These are phyloP conservation scores for Tauraco hartlaubi DNA, from an alignment of 2,797 vertebrate genomes.

Conservation along the genomic window DNA sequence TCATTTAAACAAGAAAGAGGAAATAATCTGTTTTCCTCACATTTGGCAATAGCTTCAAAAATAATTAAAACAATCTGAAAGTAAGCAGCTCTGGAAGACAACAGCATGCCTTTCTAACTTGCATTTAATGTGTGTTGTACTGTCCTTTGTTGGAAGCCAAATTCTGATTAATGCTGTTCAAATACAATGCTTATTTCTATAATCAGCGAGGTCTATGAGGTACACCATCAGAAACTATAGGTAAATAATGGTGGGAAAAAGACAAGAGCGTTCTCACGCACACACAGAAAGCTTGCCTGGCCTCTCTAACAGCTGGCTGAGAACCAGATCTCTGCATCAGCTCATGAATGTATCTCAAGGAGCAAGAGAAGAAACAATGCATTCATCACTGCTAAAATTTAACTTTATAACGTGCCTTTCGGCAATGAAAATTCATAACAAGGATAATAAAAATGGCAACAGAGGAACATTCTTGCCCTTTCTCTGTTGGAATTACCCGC, in stretches of 20 bases:
- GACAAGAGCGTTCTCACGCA: neutral
- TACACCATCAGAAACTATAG: neutral
- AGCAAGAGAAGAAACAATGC: neutral
- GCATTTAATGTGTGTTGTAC: neutral
- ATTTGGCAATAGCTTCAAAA: neutral
- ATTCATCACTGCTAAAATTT: conserved; percentile 53
- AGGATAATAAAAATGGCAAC: conserved; percentile 19
- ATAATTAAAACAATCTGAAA: neutral
- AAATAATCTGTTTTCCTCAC: neutral
- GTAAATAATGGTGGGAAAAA: neutral
- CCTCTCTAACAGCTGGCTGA: neutral
- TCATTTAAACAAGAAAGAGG: neutral
- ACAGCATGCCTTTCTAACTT: neutral
- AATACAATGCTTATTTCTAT: neutral
- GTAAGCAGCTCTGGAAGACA: neutral
- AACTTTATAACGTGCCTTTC: conserved; percentile 38
- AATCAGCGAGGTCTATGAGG: neutral
- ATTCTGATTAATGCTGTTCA: neutral
- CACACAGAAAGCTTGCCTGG: neutral
- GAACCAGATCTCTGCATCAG: neutral
- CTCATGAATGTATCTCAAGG: neutral
- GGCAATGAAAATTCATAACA: conserved; percentile 23
- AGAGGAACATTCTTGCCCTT: neutral
- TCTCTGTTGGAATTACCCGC: neutral
- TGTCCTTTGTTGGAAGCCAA: neutral